Percentiles rank a stretch among this genome's conserved stretches.
Conservation (phyloP, 1,140 invertebrate species). For the Chelonus insularis region DNA sequence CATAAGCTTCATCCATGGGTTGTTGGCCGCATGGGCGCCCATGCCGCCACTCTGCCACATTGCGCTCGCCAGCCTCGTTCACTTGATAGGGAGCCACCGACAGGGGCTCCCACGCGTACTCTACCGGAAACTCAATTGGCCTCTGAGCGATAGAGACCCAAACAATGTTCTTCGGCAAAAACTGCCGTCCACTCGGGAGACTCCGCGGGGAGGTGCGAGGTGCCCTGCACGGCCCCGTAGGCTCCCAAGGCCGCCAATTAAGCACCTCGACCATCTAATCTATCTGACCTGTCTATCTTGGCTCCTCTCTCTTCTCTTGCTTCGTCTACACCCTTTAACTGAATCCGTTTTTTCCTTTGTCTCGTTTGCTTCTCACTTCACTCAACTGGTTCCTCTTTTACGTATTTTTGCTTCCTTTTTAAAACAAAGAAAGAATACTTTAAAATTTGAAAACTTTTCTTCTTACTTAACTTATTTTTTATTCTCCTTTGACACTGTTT, state of each 20-base stretch:
- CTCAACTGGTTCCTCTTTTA: too few relatives aligned
- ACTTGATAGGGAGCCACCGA: slow-evolving; percentile 41
- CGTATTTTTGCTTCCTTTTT: too few relatives aligned
- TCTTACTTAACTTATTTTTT: too few relatives aligned
- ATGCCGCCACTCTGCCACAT: slow-evolving; percentile 80
- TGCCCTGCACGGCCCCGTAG: slow-evolving; percentile 54
- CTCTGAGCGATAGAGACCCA: slow-evolving; percentile 27
- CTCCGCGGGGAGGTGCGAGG: slow-evolving; percentile 47
- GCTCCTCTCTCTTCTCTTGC: slow-evolving; percentile 21
- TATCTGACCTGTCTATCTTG: slow-evolving; percentile 38
- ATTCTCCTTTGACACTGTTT: too few relatives aligned
- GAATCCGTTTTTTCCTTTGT: background rate
- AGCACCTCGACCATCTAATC: slow-evolving; percentile 57
- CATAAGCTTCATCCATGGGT: slow-evolving; percentile 82
- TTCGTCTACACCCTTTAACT: background rate
- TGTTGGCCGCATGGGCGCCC: slow-evolving; percentile 73
- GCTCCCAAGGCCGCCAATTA: slow-evolving; percentile 52
- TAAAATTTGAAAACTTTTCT: too few relatives aligned
- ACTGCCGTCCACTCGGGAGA: slow-evolving; percentile 29
- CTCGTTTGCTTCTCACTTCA: background rate
- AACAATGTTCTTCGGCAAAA: slow-evolving; percentile 16
- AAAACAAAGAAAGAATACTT: too few relatives aligned
- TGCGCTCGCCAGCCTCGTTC: slow-evolving; percentile 58
- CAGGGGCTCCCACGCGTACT: slow-evolving; percentile 41
- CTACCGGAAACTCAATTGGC: slow-evolving; percentile 26